phyloP scores from a whole-genome alignment of 2,113 vertebrate genomes.

The Fulmarus glacialis region DNA sequence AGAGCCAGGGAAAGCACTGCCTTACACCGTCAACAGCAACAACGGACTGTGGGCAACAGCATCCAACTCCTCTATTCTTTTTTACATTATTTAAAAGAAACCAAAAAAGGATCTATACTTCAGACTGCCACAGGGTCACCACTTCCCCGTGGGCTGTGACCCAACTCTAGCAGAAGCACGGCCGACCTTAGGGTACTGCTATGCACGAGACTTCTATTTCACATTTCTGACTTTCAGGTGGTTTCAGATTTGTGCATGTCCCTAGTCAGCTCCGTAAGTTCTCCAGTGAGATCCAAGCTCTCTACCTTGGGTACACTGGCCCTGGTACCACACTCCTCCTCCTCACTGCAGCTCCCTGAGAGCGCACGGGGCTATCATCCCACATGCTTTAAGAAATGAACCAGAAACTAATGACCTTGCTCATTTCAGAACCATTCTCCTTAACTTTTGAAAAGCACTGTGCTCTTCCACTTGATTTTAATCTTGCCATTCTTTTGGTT shows the following conservation, averaged over 20 bases:
- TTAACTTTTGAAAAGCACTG: background rate
- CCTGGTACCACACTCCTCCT: background rate
- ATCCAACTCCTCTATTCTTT: background rate
- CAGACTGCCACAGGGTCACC: background rate
- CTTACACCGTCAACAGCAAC: background rate
- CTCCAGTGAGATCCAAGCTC: background rate
- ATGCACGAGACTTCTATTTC: fast-evolving
- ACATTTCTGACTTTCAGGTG: background rate
- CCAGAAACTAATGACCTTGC: background rate
- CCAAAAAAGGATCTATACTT: background rate
- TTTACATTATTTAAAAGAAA: background rate
- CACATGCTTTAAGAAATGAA: fast-evolving
- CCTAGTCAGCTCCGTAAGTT: fast-evolving
- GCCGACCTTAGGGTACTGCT: background rate
- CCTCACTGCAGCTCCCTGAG: background rate
- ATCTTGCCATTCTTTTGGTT: background rate
- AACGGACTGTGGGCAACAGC: background rate
- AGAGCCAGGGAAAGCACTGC: background rate
- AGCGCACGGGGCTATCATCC: fast-evolving
- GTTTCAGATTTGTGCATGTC: no score
- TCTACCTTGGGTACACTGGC: background rate
- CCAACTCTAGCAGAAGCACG: background rate
- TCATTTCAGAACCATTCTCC: background rate
- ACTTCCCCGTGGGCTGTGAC: background rate
- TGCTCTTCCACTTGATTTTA: background rate